Percentiles rank a stretch among this genome's conserved stretches.
These are phyloP conservation scores for Eulemur albifrons DNA, from an alignment of 2,797 vertebrate genomes.

Conservation along the genomic window DNA sequence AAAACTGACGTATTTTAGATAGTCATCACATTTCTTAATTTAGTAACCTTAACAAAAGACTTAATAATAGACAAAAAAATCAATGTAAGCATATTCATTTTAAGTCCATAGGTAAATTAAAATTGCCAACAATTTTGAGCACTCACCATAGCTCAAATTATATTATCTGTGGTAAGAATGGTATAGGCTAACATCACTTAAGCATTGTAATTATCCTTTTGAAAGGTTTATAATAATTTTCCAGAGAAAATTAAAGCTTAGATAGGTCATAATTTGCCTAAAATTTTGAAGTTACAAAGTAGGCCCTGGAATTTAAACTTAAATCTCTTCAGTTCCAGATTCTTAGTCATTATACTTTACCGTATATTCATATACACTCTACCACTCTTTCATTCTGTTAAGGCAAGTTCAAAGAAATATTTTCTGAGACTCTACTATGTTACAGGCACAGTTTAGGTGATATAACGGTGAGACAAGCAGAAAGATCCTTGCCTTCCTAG, in stretches of 20 bases:
- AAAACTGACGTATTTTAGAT: background rate
- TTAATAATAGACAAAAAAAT: background rate
- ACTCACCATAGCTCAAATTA: background rate
- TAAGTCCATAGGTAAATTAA: background rate
- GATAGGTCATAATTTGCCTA: background rate
- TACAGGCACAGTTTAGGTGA: background rate
- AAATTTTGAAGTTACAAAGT: background rate
- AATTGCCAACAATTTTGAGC: background rate
- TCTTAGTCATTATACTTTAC: background rate
- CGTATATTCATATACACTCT: background rate
- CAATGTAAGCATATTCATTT: background rate
- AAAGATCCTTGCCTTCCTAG: background rate
- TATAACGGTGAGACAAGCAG: background rate
- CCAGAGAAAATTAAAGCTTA: background rate
- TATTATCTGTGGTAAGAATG: background rate
- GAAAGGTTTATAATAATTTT: background rate
- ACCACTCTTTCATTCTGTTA: background rate
- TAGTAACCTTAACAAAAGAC: background rate
- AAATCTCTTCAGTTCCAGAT: background rate
- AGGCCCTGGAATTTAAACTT: background rate
- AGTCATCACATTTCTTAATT: background rate
- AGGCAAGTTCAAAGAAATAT: background rate
- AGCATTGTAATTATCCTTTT: background rate
- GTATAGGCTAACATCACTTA: background rate
- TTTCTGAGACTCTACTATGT: background rate